Conservation (phyloP, 2,888 invertebrate species). For the Laothoe populi region DNA sequence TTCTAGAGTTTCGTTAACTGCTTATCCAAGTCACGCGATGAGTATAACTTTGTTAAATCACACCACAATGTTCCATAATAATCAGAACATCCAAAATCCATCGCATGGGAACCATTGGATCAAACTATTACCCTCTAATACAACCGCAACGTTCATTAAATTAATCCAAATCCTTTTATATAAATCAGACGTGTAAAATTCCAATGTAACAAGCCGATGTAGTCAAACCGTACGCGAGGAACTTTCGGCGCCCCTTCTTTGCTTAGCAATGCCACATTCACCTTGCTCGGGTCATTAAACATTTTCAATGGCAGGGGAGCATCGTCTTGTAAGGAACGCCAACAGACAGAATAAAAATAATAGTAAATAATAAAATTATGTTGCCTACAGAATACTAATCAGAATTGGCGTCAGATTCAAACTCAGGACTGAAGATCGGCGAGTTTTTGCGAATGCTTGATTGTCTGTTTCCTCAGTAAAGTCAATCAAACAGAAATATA, state of each 20-base stretch:
- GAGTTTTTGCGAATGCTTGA: no score
- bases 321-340: slow-evolving; percentile 25
- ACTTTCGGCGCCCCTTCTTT: slow-evolving; percentile 47
- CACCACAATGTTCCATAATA: neutral
- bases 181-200: neutral
- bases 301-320: slow-evolving; percentile 53
- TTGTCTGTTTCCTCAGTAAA: no score
- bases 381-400: no score
- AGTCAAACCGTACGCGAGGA: slow-evolving; percentile 14
- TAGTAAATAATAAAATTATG: no score
- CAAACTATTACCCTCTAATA: neutral
- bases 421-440: no score
- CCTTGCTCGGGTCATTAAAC: slow-evolving; percentile 58
- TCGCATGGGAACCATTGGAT: neutral
- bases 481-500: no score
- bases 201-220: neutral
- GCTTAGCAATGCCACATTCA: slow-evolving; percentile 49
- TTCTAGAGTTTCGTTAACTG: no score
- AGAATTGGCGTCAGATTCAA: no score
- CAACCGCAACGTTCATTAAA: neutral
- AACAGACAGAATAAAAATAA: neutral
- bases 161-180: neutral
- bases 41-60: neutral
- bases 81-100: neutral
- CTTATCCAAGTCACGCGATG: no score